Percentiles rank a stretch among this genome's conserved stretches.
Conservation (phyloP, 2,888 invertebrate genomes). For the Incurvaria masculella region DNA sequence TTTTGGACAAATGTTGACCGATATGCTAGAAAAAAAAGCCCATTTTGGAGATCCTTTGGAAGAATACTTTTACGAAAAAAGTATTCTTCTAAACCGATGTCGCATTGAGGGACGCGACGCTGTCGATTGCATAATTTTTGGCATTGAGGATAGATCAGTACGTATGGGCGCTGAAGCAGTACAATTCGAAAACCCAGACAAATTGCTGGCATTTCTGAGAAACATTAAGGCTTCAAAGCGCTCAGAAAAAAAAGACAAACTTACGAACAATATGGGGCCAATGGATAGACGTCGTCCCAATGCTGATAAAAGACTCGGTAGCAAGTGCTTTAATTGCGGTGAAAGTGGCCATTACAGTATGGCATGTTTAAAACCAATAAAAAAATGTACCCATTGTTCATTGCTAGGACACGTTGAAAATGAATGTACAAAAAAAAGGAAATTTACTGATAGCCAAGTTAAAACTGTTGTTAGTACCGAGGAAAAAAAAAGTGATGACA, state of each 20-base stretch:
- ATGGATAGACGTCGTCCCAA: no score
- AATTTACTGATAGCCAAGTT: no score
- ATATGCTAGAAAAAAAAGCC: conserved; percentile 16
- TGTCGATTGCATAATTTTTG: conserved; percentile 10
- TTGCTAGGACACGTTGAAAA: no score
- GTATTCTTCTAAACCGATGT: conserved; percentile 10
- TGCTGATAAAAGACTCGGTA: no score
- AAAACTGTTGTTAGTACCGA: no score
- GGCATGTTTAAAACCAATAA: conserved; percentile 4
- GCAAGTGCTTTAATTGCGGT: conserved; percentile 5
- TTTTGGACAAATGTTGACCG: conserved; percentile 17
- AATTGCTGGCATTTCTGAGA: not conserved
- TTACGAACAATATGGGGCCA: no score
- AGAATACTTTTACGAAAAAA: conserved; percentile 14
- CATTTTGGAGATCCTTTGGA: conserved; percentile 13
- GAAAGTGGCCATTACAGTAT: conserved; percentile 4
- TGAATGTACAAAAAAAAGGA: no score
- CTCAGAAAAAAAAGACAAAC: no score
- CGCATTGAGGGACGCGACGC: conserved; percentile 10
- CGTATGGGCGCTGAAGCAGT: conserved; percentile 6
- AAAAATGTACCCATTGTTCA: no score
- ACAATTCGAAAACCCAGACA: conserved; percentile 5
- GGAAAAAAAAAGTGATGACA: no score
- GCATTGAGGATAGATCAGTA: conserved; percentile 10
- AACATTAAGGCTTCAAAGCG: no score